Conservation (phyloP, 1,140 invertebrate genomes). For the Drosophila dunni region DNA sequence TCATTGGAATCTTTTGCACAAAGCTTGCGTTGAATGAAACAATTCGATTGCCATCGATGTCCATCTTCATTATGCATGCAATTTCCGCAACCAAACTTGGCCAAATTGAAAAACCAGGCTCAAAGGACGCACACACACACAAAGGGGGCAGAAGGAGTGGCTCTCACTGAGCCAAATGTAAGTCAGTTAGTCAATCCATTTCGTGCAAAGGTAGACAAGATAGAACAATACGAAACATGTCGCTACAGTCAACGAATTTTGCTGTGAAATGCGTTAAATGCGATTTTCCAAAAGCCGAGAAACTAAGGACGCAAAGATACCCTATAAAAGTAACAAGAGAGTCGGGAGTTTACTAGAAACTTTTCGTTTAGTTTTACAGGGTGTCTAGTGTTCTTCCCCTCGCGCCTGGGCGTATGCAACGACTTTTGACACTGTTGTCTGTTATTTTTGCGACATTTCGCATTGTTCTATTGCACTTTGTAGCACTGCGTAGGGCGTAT, state of each 20-base stretch:
- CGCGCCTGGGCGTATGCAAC: constrained; percentile 1
- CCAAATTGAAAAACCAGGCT: constrained; percentile 62
- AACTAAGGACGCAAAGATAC: not conserved
- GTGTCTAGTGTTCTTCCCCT: not conserved
- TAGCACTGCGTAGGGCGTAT: not conserved
- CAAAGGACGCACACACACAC: not conserved
- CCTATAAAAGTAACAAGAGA: not conserved
- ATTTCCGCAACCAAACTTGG: constrained; percentile 42
- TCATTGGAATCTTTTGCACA: constrained; percentile 29
- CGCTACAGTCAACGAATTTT: constrained; percentile 59
- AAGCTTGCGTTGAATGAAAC: constrained; percentile 46
- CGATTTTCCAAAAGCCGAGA: not conserved
- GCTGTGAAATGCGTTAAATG: constrained; percentile 60
- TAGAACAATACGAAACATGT: constrained; percentile 44
- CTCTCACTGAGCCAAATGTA: not conserved
- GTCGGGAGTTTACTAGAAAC: not conserved
- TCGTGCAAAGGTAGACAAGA: constrained; percentile 12
- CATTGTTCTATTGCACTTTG: constrained; percentile 23
- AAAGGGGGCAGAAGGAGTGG: not conserved
- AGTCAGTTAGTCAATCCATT: constrained; percentile 28
- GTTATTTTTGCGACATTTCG: not conserved
- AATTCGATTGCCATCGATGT: constrained; percentile 62
- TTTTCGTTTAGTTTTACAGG: not conserved
- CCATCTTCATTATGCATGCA: constrained; percentile 77
- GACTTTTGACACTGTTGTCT: not conserved